A percentile compares a stretch with the other conserved stretches of the same genome.
Evolutionary conservation across 2,113 vertebrate species (phyloP).

Genomic region (Urocynchramus pylzowi): DNA sequence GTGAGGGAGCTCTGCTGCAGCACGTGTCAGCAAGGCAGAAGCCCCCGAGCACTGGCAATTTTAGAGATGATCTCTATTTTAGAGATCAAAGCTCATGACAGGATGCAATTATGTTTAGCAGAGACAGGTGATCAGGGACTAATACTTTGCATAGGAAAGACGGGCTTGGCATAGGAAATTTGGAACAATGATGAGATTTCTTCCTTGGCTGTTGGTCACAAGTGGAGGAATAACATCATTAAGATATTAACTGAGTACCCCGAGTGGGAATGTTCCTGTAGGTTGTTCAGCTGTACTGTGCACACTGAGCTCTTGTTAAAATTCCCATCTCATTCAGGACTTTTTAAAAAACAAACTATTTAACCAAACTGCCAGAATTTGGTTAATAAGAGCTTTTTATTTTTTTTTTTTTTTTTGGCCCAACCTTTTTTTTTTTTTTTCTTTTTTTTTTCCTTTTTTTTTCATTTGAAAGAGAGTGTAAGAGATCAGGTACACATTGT

Average conservation of each 20-base stretch:
- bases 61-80: not conserved
- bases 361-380: not conserved
- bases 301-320: not conserved
- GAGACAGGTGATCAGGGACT: not conserved
- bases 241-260: not conserved
- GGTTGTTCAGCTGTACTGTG: not conserved
- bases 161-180: not conserved
- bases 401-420: not conserved
- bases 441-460: not conserved
- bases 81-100: slow-evolving; percentile 3
- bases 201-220: not conserved
- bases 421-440: too few species aligned
- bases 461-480: accelerated
- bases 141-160: not conserved
- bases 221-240: not conserved
- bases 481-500: not conserved
- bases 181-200: not conserved
- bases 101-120: not conserved
- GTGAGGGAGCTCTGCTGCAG: not conserved
- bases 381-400: not conserved
- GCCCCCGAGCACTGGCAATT: not conserved
- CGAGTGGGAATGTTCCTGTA: not conserved
- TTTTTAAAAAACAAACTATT: not conserved
- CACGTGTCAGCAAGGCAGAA: not conserved
- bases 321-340: not conserved